Percentiles rank a stretch among this genome's conserved stretches.
Conservation (phyloP, 2,113 vertebrate genomes). For the Etia nguti region DNA sequence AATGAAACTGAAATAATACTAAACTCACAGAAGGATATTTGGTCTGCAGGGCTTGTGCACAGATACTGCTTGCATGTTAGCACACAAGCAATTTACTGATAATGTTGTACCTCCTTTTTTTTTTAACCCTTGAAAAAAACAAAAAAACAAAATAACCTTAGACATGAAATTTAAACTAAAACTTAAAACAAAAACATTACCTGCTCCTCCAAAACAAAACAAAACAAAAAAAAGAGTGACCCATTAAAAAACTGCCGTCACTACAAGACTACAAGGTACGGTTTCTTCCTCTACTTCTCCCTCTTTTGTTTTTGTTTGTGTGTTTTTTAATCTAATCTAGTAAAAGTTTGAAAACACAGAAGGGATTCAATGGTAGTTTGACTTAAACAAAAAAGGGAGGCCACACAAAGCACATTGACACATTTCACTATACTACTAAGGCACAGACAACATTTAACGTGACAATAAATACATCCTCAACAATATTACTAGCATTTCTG, state of each 20-base stretch:
- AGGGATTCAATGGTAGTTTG: not conserved
- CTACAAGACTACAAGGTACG: not conserved
- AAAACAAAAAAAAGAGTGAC: not conserved
- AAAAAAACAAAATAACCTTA: not conserved
- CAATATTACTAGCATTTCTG: constrained; percentile 21
- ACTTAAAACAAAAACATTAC: not conserved
- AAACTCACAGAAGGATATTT: constrained; percentile 1
- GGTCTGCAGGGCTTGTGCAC: not conserved
- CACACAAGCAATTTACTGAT: not conserved
- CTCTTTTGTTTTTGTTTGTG: not conserved
- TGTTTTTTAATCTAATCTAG: not conserved
- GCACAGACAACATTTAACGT: constrained; percentile 64
- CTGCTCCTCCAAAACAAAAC: not conserved
- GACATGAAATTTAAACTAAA: too few relatives aligned
- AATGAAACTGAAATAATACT: constrained; percentile 5
- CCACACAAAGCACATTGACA: constrained; percentile 36
- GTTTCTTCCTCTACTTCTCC: not conserved
- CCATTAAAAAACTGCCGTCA: not conserved
- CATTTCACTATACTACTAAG: constrained; percentile 59
- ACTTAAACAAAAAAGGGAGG: not conserved
- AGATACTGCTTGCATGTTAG: not conserved
- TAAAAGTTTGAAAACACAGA: not conserved
- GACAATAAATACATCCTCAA: constrained; percentile 70
- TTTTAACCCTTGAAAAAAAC: not conserved
- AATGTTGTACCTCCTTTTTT: not conserved